A percentile compares a stretch with the other conserved stretches of the same genome.
Evolutionary conservation across 2,888 invertebrate genomes (phyloP).

Genomic region (Myopa tessellatipennis): DNA sequence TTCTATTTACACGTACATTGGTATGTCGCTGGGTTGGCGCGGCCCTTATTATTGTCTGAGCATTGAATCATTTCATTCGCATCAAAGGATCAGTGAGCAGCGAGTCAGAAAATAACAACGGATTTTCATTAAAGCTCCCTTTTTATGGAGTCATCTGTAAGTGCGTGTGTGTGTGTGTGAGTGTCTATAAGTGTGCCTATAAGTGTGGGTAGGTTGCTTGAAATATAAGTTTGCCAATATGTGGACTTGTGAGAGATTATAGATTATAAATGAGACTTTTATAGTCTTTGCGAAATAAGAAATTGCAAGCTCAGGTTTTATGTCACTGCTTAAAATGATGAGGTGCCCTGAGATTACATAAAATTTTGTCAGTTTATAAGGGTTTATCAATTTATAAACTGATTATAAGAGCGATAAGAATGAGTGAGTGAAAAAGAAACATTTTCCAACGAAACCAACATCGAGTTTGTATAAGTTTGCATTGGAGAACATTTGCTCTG

Average conservation of each 20-base stretch:
- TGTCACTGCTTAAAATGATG: constrained; percentile 20
- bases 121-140: constrained; percentile 69
- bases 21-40: constrained; percentile 29
- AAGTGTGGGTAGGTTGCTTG: constrained; percentile 33
- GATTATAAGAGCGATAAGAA: neutral
- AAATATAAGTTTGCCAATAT: constrained; percentile 58
- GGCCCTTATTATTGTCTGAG: constrained; percentile 38
- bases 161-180: constrained; percentile 17
- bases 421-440: neutral
- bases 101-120: constrained; percentile 73
- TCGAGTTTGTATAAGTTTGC: neutral
- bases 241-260: constrained; percentile 65
- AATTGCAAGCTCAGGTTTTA: constrained; percentile 5
- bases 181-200: neutral
- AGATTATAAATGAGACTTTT: constrained; percentile 67
- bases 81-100: constrained; percentile 71
- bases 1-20: neutral
- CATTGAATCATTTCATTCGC: constrained; percentile 53
- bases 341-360: constrained; percentile 2
- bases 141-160: constrained; percentile 50
- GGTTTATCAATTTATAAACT: neutral
- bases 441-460: neutral
- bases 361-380: neutral
- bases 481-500: no score
- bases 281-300: constrained; percentile 45